Base-by-base conservation (phyloP, 2,797 vertebrate genomes). In the Arnoldichthys spilopterus region DNA sequence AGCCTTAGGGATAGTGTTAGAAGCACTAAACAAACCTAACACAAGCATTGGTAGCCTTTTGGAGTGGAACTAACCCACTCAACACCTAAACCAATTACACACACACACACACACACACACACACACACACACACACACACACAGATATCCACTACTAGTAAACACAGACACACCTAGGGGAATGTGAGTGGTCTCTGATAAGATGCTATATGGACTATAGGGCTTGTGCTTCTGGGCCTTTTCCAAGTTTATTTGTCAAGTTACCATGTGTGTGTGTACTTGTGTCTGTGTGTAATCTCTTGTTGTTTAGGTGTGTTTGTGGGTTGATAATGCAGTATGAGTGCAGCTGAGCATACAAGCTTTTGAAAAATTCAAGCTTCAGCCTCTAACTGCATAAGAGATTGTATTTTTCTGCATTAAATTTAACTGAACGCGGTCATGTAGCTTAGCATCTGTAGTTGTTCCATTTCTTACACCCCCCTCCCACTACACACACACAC, bases 141-240 rank as follows among this genome's bases (percentile, higher is more conserved):
- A 72, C 40, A 24, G 74, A 72, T 24, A 71, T 8, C 43, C 54
- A 45, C 30, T 24, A 47, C 79, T 37, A 78, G 82, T 78, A 78
- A 43, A 71, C 24, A 34, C 30, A 59, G 20, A 26, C 22, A 32
- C 53, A 63, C n/a, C 6, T 6, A 15, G 22, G 66, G 26, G 71
- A 78, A 88, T 34, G 30, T 34, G 30, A 89, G 86, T 88, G 78
- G 22, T 82, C 87, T 92, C 86, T 90, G 43, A 43, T 64, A 81
- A 49, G 63, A 82, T 37, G 86, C 90, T 89, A 90, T 92, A 92
- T 90, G 90, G 91, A 90, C 90, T 30, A 15, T 49, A 30, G 18
- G 45, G 15, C 45, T 7, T 69, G 26, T 28, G 26, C 66, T 49
- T 69, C 11, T 69, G 28, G 43, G 26, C 64, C 6, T 69, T 69